Evolutionary conservation across 1,140 invertebrate species (phyloP).

Genomic region (Atta colombica): DNA sequence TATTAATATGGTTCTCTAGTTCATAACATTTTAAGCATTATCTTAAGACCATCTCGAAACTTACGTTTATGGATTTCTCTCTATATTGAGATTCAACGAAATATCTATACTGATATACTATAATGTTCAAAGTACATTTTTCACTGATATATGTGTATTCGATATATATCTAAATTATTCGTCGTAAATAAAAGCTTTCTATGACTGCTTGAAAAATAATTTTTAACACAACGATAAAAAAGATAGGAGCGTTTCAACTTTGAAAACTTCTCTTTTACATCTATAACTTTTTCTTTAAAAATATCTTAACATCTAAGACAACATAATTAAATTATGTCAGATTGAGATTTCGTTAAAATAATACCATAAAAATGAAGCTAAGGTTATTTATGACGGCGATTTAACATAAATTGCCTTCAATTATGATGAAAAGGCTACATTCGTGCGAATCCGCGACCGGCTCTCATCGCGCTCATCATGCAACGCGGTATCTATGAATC

Average conservation of each 20-base stretch:
- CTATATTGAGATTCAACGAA: too few species aligned
- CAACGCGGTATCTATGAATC: constrained; percentile 77
- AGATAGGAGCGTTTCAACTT: too few species aligned
- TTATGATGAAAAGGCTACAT: constrained; percentile 72
- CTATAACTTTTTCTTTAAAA: too few species aligned
- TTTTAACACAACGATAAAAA: too few species aligned
- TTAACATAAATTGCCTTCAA: constrained; percentile 75
- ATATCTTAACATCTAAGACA: background rate
- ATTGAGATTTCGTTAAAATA: constrained; percentile 21
- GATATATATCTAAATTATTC: background rate
- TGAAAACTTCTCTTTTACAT: too few species aligned
- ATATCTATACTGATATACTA: too few species aligned
- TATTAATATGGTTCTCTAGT: too few species aligned
- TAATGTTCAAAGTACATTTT: background rate
- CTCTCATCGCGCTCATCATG: constrained; percentile 73
- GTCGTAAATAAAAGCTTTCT: too few species aligned
- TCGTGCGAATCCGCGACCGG: constrained; percentile 55
- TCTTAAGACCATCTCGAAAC: too few species aligned
- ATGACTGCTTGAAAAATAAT: too few species aligned
- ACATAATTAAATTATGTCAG: background rate
- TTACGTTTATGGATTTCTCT: too few species aligned
- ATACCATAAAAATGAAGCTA: constrained; percentile 19
- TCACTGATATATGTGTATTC: background rate
- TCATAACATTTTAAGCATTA: too few species aligned
- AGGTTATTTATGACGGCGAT: constrained; percentile 52